These are phyloP conservation scores for Ochotona curzoniae DNA, from an alignment of 2,113 vertebrate species.

Conservation along the genomic window DNA sequence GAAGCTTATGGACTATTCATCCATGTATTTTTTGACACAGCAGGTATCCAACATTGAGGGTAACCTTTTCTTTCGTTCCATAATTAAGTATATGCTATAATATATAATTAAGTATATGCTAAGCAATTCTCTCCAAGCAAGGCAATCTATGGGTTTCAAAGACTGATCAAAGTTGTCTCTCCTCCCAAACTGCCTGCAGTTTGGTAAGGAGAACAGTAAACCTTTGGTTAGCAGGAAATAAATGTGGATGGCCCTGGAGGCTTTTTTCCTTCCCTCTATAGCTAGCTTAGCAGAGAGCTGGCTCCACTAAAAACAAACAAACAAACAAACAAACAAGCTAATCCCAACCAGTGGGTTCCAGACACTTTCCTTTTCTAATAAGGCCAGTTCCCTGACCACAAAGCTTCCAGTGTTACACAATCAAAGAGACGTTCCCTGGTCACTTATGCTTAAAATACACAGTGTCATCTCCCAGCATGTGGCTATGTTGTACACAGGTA, in stretches of 20 bases:
- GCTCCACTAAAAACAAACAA: slow-evolving; percentile 56
- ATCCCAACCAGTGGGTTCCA: neutral
- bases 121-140: neutral
- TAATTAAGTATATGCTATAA: neutral
- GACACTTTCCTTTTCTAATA: slow-evolving; percentile 37
- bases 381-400: slow-evolving; percentile 42
- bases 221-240: slow-evolving; percentile 19
- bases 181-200: neutral
- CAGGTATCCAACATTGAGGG: neutral
- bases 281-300: slow-evolving; percentile 48
- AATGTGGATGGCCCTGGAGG: neutral
- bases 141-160: neutral
- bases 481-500: neutral
- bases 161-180: neutral
- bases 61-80: slow-evolving; percentile 44
- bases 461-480: too few species aligned
- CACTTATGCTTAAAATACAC: neutral
- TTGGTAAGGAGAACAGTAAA: neutral
- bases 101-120: neutral
- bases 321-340: slow-evolving; percentile 57
- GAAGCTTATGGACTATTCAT: neutral
- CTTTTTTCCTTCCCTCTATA: slow-evolving; percentile 30
- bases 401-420: neutral
- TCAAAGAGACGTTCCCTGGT: neutral
- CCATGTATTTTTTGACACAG: neutral